These are phyloP conservation scores for Pomatostomus ruficeps DNA, from an alignment of 2,113 vertebrate species.

Conservation along the genomic window DNA sequence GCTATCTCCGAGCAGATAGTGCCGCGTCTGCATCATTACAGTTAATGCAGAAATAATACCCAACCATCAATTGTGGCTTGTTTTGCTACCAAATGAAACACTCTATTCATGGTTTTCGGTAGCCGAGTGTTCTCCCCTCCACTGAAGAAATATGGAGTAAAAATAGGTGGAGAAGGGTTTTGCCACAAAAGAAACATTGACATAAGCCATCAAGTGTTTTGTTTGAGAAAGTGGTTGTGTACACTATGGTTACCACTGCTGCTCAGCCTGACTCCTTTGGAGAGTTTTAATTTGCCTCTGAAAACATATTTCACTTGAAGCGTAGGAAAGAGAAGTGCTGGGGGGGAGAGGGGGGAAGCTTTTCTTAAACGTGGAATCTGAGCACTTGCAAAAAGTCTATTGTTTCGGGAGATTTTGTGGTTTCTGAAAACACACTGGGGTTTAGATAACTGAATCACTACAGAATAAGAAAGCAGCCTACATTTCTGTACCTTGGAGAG, in stretches of 20 bases:
- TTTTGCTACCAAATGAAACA: slow-evolving; percentile 29
- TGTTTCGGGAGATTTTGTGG: neutral
- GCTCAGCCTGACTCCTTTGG: neutral
- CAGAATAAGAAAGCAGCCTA: neutral
- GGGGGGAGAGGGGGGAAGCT: neutral
- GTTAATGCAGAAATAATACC: slow-evolving; percentile 40
- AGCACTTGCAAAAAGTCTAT: neutral
- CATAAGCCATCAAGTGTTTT: slow-evolving; percentile 15
- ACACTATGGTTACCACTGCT: neutral
- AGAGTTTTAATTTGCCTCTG: slow-evolving; percentile 16
- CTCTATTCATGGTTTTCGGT: neutral
- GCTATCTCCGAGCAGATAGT: slow-evolving; percentile 15
- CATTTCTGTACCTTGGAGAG: neutral
- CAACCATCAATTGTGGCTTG: slow-evolving; percentile 22
- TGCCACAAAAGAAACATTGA: slow-evolving; percentile 55
- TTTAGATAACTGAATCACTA: slow-evolving; percentile 19
- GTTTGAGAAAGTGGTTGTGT: neutral
- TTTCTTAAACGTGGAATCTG: neutral
- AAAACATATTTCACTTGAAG: neutral
- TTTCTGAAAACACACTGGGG: neutral
- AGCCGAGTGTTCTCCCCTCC: neutral
- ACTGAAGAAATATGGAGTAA: slow-evolving; percentile 13
- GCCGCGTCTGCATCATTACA: neutral
- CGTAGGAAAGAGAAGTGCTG: neutral
- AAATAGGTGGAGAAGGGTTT: slow-evolving; percentile 49